Conservation (phyloP, 2,797 vertebrate genomes). For the Pelodytes ibericus region DNA sequence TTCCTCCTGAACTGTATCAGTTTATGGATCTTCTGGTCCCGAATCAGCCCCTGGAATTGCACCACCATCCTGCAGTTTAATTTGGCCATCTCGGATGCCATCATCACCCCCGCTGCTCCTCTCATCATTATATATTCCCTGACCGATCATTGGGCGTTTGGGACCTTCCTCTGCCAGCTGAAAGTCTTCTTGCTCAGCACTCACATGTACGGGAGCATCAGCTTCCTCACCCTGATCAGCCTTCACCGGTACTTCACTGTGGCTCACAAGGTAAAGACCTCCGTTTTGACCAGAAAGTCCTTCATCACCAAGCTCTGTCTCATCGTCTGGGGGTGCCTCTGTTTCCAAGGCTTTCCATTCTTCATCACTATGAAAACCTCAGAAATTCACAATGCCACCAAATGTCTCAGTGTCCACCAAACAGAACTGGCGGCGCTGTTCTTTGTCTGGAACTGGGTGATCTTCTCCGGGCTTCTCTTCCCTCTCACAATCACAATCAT, state of each 20-base stretch:
- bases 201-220: conserved; percentile 71
- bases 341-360: conserved; percentile 61
- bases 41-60: conserved; percentile 67
- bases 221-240: conserved; percentile 75
- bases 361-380: conserved; percentile 65
- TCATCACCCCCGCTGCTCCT: conserved; percentile 64
- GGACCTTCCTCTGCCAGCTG: conserved; percentile 67
- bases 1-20: conserved; percentile 69
- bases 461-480: conserved; percentile 65
- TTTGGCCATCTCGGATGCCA: conserved; percentile 70
- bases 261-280: conserved; percentile 64
- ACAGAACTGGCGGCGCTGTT: conserved; percentile 52
- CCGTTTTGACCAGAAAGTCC: conserved; percentile 63
- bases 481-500: conserved; percentile 65
- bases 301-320: conserved; percentile 70
- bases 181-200: conserved; percentile 67
- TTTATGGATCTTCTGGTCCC: conserved; percentile 73
- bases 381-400: conserved; percentile 48
- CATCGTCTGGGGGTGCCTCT: conserved; percentile 66
- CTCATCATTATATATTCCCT: conserved; percentile 68
- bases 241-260: conserved; percentile 68
- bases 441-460: conserved; percentile 67
- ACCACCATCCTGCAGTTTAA: conserved; percentile 74
- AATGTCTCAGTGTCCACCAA: conserved; percentile 73
- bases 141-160: conserved; percentile 65